Base-by-base conservation (phyloP, 2,888 invertebrate genomes). In the Drosophila neonasuta region DNA sequence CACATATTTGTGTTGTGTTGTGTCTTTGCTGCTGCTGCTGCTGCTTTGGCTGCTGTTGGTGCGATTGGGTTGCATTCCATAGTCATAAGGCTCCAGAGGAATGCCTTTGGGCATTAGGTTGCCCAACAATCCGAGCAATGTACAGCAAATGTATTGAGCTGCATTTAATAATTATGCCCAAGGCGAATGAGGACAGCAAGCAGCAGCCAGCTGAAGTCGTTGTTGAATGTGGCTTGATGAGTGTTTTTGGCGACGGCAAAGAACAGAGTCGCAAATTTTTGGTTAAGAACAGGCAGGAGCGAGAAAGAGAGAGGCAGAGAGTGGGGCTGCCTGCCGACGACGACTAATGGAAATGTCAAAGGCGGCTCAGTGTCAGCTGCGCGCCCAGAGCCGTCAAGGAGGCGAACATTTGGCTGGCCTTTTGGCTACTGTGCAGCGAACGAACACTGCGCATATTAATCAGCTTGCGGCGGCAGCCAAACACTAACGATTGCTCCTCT, bases 71-170 rank as follows among this genome's bases (percentile, higher is more conserved):
- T 76, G 88, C 87, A 89, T 89, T 89, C 89, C 89, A 79, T 89
- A 80, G 88, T 87, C 88, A 88, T 89, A 88, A 88, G 86, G 84
- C 81, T 65, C 49, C 57, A 64, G 30, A 39, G 79, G 64, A 88
- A 82, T 82, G 82, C 87, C 82, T 84, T 76, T 66, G 79, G 77
- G 86, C 88, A 84, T 84, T 87, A 84, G 86, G 80, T 72, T 72
- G 83, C 65, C 65, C 68, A 86, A 59, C 72, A 80, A 89, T 90
- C 76, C 58, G 71, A 89, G 77, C 76, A 88, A 90, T 90, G 88
- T 86, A 80, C 88, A 77, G 90, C 86, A 88, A 90, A 81, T 86
- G 88, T 81, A 90, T 90, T 89, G 89, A 90, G 89, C 89, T 90
- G 90, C 88, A 89, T 90, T 90, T 90, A 88, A 90, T 90, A 90